phyloP scores from a whole-genome alignment of 2,797 vertebrate species.

The Acanthis flammea region DNA sequence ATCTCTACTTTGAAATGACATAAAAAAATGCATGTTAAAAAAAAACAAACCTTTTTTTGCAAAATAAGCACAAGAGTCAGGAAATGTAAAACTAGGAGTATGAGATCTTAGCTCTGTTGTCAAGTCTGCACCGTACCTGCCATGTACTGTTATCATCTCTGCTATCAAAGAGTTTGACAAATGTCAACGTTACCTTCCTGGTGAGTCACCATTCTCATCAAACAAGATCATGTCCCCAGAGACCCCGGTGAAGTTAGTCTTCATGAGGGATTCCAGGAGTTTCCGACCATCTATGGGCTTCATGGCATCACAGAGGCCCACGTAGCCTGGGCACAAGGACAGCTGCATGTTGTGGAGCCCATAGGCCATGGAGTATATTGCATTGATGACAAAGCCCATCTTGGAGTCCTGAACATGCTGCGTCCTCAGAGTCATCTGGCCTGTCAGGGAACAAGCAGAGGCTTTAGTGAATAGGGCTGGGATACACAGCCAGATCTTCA shows the following conservation, averaged over 20 bases:
- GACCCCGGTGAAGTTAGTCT: slow-evolving; percentile 95
- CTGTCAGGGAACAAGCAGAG: slow-evolving; percentile 16
- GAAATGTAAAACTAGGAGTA: background rate
- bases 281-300: slow-evolving; percentile 92
- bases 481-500: background rate
- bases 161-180: background rate
- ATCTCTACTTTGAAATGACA: background rate
- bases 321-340: slow-evolving; percentile 86
- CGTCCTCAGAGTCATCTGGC: slow-evolving; percentile 83
- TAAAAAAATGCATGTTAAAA: background rate
- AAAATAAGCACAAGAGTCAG: background rate
- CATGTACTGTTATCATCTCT: fast-evolving
- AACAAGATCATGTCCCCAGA: slow-evolving; percentile 94
- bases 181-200: slow-evolving; percentile 85
- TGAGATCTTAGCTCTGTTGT: background rate
- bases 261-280: slow-evolving; percentile 94
- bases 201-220: slow-evolving; percentile 95
- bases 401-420: slow-evolving; percentile 98
- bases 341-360: slow-evolving; percentile 96
- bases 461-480: background rate
- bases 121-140: background rate
- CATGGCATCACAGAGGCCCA: slow-evolving; percentile 94
- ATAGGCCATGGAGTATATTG: slow-evolving; percentile 97
- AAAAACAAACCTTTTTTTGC: background rate
- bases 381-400: slow-evolving; percentile 99